phyloP scores from a whole-genome alignment of 2,113 vertebrate species.

The Smithornis capensis region DNA sequence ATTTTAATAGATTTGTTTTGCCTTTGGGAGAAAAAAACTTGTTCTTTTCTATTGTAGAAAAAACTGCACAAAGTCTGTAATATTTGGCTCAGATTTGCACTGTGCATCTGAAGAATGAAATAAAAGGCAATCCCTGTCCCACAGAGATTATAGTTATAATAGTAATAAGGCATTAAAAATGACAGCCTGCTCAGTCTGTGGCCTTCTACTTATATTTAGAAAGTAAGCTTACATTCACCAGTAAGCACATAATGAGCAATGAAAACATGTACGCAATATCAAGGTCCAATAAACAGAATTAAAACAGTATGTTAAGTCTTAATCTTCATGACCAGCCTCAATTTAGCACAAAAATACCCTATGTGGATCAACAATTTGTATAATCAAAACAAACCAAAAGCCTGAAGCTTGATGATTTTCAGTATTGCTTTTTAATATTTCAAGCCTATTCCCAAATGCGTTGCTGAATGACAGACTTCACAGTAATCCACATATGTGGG shows the following conservation, averaged over 20 bases:
- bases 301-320: neutral
- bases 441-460: neutral
- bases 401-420: neutral
- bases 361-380: neutral
- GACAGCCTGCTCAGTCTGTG: neutral
- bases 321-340: neutral
- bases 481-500: neutral
- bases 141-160: neutral
- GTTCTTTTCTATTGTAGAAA: neutral
- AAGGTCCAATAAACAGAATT: neutral
- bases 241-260: neutral
- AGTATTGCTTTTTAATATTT: no score
- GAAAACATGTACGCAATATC: neutral
- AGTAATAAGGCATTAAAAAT: neutral
- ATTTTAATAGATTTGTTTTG: neutral
- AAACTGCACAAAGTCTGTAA: neutral
- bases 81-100: neutral
- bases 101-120: neutral
- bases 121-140: neutral
- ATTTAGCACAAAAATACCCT: neutral
- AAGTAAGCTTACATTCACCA: neutral
- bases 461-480: neutral
- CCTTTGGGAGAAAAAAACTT: neutral
- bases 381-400: neutral
- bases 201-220: neutral